phyloP scores from a whole-genome alignment of 2,113 vertebrate species.

The Geococcyx californianus region DNA sequence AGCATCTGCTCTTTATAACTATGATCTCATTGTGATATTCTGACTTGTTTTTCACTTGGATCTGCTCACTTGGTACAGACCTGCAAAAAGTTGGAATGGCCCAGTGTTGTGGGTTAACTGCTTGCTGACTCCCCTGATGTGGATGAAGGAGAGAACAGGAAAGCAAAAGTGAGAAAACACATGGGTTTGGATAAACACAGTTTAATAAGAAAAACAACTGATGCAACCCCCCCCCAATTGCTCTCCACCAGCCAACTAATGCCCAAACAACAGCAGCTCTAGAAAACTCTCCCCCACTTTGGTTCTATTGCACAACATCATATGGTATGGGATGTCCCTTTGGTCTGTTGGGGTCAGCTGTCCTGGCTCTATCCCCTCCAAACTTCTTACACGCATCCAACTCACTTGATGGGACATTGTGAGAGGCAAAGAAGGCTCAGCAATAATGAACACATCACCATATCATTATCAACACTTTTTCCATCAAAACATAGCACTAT shows the following conservation, averaged over 20 bases:
- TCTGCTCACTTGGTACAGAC: background rate
- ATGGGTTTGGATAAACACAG: background rate
- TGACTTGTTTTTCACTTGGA: background rate
- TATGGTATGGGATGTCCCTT: background rate
- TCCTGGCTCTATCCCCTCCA: background rate
- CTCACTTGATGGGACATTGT: fast-evolving
- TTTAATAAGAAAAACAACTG: background rate
- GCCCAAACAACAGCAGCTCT: background rate
- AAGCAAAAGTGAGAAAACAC: background rate
- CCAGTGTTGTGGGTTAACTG: background rate
- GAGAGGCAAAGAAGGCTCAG: background rate
- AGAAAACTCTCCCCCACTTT: background rate
- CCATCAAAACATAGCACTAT: background rate
- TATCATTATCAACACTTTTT: background rate
- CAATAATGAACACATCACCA: background rate
- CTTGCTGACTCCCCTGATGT: fast-evolving
- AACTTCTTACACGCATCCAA: background rate
- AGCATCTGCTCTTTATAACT: background rate
- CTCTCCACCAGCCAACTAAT: background rate
- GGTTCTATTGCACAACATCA: background rate
- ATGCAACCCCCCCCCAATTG: background rate
- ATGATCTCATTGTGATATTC: background rate
- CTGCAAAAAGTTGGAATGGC: background rate
- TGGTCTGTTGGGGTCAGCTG: background rate
- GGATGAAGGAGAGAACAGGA: background rate